These are phyloP conservation scores for Lepidocolaptes lacrymiger DNA, from an alignment of 2,797 vertebrate species.

Conservation along the genomic window DNA sequence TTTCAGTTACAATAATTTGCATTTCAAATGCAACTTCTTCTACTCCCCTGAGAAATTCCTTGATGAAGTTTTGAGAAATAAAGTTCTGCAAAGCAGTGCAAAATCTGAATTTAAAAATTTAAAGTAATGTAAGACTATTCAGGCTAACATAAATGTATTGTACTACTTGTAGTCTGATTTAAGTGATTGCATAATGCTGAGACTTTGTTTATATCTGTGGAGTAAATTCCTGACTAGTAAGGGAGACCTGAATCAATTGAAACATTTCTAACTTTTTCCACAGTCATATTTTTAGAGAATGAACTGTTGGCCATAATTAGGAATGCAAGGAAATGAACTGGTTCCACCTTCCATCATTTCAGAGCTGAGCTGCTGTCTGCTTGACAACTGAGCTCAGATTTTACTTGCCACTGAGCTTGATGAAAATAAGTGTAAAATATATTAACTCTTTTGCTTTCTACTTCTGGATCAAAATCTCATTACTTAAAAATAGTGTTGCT, in stretches of 20 bases:
- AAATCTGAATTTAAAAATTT: not conserved
- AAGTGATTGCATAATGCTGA: not conserved
- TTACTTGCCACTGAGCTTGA: not conserved
- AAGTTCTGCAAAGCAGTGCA: not conserved
- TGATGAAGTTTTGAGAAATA: not conserved
- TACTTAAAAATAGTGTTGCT: not conserved
- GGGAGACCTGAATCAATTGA: not conserved
- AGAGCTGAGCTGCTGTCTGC: not conserved
- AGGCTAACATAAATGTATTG: not conserved
- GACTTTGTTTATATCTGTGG: not conserved
- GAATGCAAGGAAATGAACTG: constrained; percentile 9
- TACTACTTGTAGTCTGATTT: not conserved
- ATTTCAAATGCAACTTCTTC: not conserved
- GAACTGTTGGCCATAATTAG: not conserved
- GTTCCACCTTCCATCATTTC: constrained; percentile 5
- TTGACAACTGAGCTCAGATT: not conserved
- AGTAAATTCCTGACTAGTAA: constrained; percentile 40
- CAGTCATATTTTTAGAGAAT: constrained; percentile 25
- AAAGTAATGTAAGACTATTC: not conserved
- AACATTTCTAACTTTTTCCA: constrained; percentile 41
- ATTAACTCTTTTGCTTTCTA: not conserved
- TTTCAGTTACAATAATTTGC: not conserved
- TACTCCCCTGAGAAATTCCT: not conserved
- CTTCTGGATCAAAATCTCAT: not conserved
- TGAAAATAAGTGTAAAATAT: not conserved